phyloP scores from a whole-genome alignment of 2,888 invertebrate genomes.

The Eulithis testata region DNA sequence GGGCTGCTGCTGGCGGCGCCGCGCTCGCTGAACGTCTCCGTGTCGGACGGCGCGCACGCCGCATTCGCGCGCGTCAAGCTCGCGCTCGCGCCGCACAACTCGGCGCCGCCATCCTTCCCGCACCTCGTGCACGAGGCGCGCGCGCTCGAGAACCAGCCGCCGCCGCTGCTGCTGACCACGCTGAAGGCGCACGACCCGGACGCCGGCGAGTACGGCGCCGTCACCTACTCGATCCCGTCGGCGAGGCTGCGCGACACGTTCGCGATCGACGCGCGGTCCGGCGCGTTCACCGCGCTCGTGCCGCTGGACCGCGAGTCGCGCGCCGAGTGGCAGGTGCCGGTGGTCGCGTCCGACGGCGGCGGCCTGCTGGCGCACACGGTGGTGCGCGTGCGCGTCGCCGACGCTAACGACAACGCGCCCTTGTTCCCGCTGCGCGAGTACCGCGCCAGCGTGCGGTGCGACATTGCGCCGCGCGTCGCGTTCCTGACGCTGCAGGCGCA shows the following conservation, averaged over 20 bases:
- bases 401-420: constrained; percentile 94
- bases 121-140: constrained; percentile 91
- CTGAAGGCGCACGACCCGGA: constrained; percentile 93
- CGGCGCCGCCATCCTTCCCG: constrained; percentile 91
- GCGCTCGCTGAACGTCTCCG: constrained; percentile 93
- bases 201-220: constrained; percentile 89
- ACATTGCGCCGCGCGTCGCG: constrained; percentile 62
- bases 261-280: constrained; percentile 88
- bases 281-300: constrained; percentile 88
- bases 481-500: constrained; percentile 82
- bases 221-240: constrained; percentile 92
- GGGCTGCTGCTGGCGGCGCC: constrained; percentile 72
- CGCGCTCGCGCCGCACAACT: constrained; percentile 90
- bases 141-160: constrained; percentile 91
- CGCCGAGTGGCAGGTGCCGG: constrained; percentile 85
- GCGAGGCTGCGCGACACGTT: constrained; percentile 89
- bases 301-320: constrained; percentile 90
- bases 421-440: constrained; percentile 90
- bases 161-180: constrained; percentile 90
- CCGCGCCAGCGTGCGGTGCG: constrained; percentile 87
- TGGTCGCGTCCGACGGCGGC: constrained; percentile 93
- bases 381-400: constrained; percentile 91
- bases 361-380: constrained; percentile 90
- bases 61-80: constrained; percentile 93
- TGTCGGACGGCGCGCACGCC: constrained; percentile 97